Evolutionary conservation across 2,797 vertebrate species (phyloP).

Genomic region (Anniella stebbinsi): DNA sequence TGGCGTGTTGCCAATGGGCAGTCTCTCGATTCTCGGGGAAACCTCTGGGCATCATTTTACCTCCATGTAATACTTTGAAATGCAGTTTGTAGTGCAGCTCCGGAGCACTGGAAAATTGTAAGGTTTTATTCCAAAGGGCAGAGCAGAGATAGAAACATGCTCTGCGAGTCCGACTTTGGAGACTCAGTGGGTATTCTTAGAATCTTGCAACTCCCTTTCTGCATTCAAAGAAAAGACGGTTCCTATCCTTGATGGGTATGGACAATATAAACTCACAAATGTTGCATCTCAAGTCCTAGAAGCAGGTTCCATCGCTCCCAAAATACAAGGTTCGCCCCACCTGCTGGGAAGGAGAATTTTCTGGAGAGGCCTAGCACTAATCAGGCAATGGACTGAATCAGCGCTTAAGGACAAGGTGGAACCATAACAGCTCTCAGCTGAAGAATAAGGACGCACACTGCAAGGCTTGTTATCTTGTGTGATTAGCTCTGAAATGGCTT

Average conservation of each 20-base stretch:
- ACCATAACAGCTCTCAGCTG: no score
- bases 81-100: not conserved
- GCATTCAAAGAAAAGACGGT: not conserved
- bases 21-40: not conserved
- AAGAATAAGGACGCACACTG: no score
- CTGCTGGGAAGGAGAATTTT: no score
- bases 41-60: not conserved
- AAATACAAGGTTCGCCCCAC: no score
- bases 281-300: no score
- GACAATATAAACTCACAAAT: not conserved
- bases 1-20: not conserved
- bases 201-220: not conserved
- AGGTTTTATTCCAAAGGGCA: not conserved
- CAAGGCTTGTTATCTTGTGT: no score
- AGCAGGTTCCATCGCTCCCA: no score
- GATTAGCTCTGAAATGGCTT: no score
- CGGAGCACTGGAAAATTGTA: not conserved
- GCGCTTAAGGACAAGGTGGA: no score
- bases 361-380: no score
- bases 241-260: not conserved
- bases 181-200: not conserved
- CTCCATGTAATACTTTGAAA: slow-evolving; percentile 1
- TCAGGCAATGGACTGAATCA: no score
- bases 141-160: not conserved
- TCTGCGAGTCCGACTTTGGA: not conserved